phyloP scores from a whole-genome alignment of 2,113 vertebrate species.

The Proterorhinus semilunaris region DNA sequence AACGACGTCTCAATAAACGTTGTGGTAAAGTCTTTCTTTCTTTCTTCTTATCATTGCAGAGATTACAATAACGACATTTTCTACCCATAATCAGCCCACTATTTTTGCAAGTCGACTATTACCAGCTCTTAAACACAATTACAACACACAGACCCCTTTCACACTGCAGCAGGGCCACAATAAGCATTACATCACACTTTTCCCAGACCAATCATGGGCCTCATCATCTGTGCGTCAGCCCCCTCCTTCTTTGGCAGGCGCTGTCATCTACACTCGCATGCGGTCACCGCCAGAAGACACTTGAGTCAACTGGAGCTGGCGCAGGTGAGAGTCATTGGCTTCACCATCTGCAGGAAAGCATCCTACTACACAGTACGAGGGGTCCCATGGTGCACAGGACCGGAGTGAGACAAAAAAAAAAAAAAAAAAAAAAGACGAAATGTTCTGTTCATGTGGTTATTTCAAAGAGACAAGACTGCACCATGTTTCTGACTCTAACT shows the following conservation, averaged over 20 bases:
- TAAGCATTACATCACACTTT: conserved; percentile 43
- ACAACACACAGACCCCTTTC: neutral
- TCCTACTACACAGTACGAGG: conserved; percentile 2
- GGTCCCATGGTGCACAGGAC: conserved; percentile 1
- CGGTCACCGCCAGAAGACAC: conserved; percentile 36
- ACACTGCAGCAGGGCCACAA: conserved; percentile 25
- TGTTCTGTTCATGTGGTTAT: neutral
- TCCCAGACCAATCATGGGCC: conserved; percentile 36
- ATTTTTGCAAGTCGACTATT: no score
- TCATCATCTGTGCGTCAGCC: conserved; percentile 7
- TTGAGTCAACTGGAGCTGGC: conserved; percentile 23
- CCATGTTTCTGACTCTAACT: no score
- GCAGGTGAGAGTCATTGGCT: conserved; percentile 18
- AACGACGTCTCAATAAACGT: no score
- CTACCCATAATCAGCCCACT: no score
- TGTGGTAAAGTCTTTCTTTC: no score
- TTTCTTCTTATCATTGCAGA: no score
- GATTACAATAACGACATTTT: no score
- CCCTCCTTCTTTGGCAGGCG: neutral
- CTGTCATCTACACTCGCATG: conserved; percentile 33
- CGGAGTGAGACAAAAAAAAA: conserved; percentile 14
- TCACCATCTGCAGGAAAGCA: conserved; percentile 26
- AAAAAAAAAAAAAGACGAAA: neutral
- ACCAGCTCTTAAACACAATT: no score
- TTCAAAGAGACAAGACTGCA: neutral